Evolutionary conservation across 1,140 invertebrate species (phyloP), one percentile per base, ranked within the genome.

Genomic region (Colletes gigas): DNA sequence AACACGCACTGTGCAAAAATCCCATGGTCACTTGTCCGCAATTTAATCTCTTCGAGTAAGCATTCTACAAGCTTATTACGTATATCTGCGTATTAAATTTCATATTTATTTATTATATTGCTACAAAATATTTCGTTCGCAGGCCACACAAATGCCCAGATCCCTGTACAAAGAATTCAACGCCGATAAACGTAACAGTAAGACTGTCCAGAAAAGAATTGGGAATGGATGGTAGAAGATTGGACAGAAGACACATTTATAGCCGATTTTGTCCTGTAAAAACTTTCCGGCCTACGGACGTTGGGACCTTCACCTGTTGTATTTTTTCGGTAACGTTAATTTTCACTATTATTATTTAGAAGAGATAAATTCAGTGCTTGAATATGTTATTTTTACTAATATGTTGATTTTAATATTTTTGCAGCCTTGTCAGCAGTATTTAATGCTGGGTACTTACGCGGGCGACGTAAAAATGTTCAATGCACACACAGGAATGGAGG

Each of bases 141-240:
- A 97, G 97, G 78, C 98, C 98, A 6, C 98, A 99, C 92, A 97
- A 98, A 91, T 99, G 98, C 94, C 97, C 97, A 15, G 97, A 98
- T 93, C 97, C 97, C 0, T 95, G 96, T 89, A 95, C 96, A 81
- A 95, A 95, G 81, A 96, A 95, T 85, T 94, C 94, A 81, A 94
- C 96, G 3, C 96, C 97, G 19, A 93, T 93, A 1, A 98, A 98
- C 94, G 94, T 97, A 74, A 94, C 95, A 60, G 94, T 95, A 78
- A 93, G 96, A 69, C 91, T 94, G 81, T 92, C 94, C 5, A 94
- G 94, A 83, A 91, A 94, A 76, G 91, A 94, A 81, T 88, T 95
- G 30, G 96, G 95, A 8, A 94, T 95, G 50, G 90, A 93, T 71
- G 90, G 92, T 39, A 90, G 90, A 77, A 95, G 96, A 86, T 94